phyloP scores from a whole-genome alignment of 2,888 invertebrate genomes.

The Lottia gigantea region DNA sequence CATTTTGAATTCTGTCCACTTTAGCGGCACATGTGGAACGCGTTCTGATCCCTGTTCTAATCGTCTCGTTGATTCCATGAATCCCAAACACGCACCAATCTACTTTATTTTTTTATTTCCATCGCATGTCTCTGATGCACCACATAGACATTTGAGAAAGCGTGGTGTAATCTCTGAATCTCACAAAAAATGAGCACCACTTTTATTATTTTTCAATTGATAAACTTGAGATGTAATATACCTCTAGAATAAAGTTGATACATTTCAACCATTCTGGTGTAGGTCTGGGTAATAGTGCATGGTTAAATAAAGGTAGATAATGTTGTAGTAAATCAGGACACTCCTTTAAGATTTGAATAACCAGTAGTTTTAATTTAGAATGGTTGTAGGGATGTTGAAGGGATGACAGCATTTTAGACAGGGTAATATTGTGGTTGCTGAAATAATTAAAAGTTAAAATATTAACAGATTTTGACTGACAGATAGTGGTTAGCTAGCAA shows the following conservation, averaged over 20 bases:
- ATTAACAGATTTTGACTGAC: too few species aligned
- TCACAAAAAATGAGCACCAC: too few species aligned
- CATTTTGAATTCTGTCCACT: too few species aligned
- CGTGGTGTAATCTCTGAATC: too few species aligned
- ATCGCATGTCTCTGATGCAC: too few species aligned
- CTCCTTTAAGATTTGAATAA: slow-evolving; percentile 42
- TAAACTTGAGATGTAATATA: slow-evolving; percentile 21
- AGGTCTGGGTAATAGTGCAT: slow-evolving; percentile 44
- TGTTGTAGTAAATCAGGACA: slow-evolving; percentile 57
- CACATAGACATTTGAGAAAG: too few species aligned
- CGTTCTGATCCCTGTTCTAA: too few species aligned
- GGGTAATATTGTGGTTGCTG: slow-evolving; percentile 44
- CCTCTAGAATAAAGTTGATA: slow-evolving; percentile 51
- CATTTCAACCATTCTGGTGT: slow-evolving; percentile 45
- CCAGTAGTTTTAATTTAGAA: slow-evolving; percentile 41
- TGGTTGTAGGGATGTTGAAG: slow-evolving; percentile 38
- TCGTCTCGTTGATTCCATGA: too few species aligned
- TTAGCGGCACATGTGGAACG: too few species aligned
- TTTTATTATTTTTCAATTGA: background rate
- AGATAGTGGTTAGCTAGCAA: too few species aligned
- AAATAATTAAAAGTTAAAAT: slow-evolving; percentile 14
- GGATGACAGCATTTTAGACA: slow-evolving; percentile 37
- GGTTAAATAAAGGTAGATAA: slow-evolving; percentile 44
- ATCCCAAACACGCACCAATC: too few species aligned
- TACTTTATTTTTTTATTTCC: too few species aligned